Conservation (phyloP, 1,140 invertebrate genomes). For the Mesaphorura yosii region DNA sequence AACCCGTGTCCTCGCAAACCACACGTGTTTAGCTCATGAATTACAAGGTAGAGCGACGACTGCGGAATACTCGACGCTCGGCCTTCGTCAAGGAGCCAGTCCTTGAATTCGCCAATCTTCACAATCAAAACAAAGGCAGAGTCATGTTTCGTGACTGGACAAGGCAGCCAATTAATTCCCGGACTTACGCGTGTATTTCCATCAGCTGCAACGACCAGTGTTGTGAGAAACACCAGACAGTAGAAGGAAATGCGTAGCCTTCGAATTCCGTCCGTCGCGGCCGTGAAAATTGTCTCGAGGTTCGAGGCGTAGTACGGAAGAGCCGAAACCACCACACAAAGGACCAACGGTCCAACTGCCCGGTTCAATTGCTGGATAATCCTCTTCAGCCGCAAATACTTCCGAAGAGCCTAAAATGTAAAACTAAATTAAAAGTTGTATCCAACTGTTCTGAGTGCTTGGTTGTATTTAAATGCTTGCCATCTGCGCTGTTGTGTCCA, state of each 20-base stretch:
- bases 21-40: neutral
- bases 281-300: neutral
- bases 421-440: too few relatives aligned
- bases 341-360: neutral
- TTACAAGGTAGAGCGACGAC: neutral
- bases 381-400: conserved; percentile 1
- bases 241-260: conserved; percentile 8
- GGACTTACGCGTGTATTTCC: conserved; percentile 3
- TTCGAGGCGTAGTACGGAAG: conserved; percentile 12
- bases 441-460: too few relatives aligned
- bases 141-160: too few relatives aligned
- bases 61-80: neutral
- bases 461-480: too few relatives aligned
- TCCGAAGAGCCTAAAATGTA: neutral
- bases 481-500: too few relatives aligned
- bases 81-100: conserved; percentile 6
- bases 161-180: conserved; percentile 1
- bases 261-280: neutral
- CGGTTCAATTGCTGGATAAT: conserved; percentile 2
- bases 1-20: conserved; percentile 6
- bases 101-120: conserved; percentile 9
- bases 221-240: neutral
- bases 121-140: neutral
- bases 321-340: conserved; percentile 6
- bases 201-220: conserved; percentile 4